phyloP scores from a whole-genome alignment of 1,140 invertebrate species.

The Zaprionus vittiger region DNA sequence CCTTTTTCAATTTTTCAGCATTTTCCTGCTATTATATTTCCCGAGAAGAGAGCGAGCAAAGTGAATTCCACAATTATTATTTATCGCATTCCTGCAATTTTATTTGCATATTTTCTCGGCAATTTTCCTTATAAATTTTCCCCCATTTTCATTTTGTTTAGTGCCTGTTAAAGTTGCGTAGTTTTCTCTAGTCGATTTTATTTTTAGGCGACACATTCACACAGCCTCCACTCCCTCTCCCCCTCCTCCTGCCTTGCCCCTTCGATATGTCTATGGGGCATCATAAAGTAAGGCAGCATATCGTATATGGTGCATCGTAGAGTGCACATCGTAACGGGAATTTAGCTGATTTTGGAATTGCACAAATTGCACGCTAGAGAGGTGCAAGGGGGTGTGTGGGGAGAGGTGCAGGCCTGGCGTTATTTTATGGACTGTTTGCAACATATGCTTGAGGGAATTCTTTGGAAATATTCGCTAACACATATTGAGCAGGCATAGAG shows the following conservation, averaged over 20 bases:
- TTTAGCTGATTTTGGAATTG: constrained; percentile 24
- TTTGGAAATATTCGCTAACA: constrained; percentile 12
- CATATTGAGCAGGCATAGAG: not conserved
- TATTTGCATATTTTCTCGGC: constrained; percentile 7
- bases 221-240: not conserved
- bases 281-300: constrained; percentile 8
- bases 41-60: not conserved
- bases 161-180: not conserved
- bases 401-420: not conserved
- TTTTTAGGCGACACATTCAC: constrained; percentile 2
- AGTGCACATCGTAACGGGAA: not conserved
- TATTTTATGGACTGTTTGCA: constrained; percentile 23
- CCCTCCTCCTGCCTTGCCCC: no score
- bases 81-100: not conserved
- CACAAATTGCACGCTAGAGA: not conserved
- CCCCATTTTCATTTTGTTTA: not conserved
- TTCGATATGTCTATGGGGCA: not conserved
- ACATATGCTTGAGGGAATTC: constrained; percentile 27
- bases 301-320: not conserved
- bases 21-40: not conserved
- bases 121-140: not conserved
- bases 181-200: not conserved
- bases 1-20: not conserved
- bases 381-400: not conserved
- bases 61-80: not conserved